These are phyloP conservation scores for Camptogramma bilineatum DNA, from an alignment of 2,888 invertebrate species.

Conservation along the genomic window DNA sequence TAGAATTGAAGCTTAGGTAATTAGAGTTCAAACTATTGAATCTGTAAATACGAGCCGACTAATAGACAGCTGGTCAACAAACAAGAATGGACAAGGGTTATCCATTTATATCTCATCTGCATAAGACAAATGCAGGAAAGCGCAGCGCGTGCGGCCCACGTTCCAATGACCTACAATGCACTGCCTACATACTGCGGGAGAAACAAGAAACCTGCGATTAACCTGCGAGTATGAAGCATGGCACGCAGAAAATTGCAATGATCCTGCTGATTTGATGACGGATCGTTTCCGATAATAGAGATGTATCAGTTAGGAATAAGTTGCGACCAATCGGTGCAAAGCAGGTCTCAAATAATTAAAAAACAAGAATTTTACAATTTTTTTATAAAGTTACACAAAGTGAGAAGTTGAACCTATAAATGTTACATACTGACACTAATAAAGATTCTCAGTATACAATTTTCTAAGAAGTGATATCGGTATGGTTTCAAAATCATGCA, in stretches of 20 bases:
- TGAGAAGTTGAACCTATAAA: too few species aligned
- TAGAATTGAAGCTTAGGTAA: too few species aligned
- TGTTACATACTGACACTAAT: too few species aligned
- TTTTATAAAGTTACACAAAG: too few species aligned
- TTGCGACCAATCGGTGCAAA: not conserved
- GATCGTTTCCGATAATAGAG: conserved; percentile 45
- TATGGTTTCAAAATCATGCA: too few species aligned
- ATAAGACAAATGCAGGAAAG: conserved; percentile 75
- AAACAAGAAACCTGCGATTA: conserved; percentile 66
- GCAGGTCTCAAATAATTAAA: conserved; percentile 15
- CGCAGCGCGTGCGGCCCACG: conserved; percentile 65
- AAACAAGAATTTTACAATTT: too few species aligned
- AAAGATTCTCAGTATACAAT: too few species aligned
- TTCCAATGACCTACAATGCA: conserved; percentile 74
- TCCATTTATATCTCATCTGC: conserved; percentile 56
- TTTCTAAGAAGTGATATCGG: too few species aligned
- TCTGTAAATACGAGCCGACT: not conserved
- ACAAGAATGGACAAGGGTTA: conserved; percentile 31
- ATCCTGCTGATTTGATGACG: conserved; percentile 56
- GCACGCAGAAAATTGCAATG: conserved; percentile 63
- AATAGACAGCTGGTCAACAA: conserved; percentile 31
- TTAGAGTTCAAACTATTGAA: not conserved
- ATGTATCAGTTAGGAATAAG: conserved; percentile 13
- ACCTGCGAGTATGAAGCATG: conserved; percentile 63
- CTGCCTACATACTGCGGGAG: conserved; percentile 66